Evolutionary conservation across 1,140 invertebrate species (phyloP).

Genomic region (Probaryconus sp.): DNA sequence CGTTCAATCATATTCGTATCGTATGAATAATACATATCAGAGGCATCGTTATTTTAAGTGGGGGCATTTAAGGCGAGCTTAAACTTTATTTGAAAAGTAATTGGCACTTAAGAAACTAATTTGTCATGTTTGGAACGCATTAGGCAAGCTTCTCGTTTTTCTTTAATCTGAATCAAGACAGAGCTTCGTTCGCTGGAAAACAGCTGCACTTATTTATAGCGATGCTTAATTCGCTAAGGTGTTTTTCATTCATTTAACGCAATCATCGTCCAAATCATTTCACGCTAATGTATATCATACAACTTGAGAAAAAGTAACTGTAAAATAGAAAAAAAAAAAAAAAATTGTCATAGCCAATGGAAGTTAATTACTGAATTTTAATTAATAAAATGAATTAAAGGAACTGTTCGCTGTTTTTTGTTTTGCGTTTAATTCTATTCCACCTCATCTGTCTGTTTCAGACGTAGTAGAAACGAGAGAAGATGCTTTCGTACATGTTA

Average conservation of each 20-base stretch:
- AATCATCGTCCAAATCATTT: conserved; percentile 7
- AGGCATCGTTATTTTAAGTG: conserved; percentile 19
- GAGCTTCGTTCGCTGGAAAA: conserved; percentile 34
- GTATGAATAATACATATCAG: not conserved
- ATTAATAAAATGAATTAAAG: too few species aligned
- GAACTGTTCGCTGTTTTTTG: too few species aligned
- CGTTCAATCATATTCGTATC: too few species aligned
- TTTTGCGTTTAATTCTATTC: too few species aligned
- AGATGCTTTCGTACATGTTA: conserved; percentile 78
- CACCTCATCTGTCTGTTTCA: conserved; percentile 31
- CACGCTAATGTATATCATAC: too few species aligned
- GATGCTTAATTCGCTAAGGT: conserved; percentile 23
- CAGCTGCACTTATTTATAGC: conserved; percentile 50
- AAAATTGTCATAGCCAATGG: too few species aligned
- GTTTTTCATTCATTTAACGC: conserved; percentile 24
- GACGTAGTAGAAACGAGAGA: conserved; percentile 49
- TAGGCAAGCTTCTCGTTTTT: conserved; percentile 46
- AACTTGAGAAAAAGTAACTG: too few species aligned
- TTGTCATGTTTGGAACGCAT: conserved; percentile 47
- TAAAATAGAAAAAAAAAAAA: too few species aligned
- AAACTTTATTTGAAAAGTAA: conserved; percentile 34
- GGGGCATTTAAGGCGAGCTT: conserved; percentile 16
- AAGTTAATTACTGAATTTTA: too few species aligned
- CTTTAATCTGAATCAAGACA: conserved; percentile 47
- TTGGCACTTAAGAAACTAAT: conserved; percentile 49